Evolutionary conservation across 2,888 invertebrate genomes (phyloP), one percentile per base, ranked within the genome.

Genomic region (Parascotia fuliginaria): DNA sequence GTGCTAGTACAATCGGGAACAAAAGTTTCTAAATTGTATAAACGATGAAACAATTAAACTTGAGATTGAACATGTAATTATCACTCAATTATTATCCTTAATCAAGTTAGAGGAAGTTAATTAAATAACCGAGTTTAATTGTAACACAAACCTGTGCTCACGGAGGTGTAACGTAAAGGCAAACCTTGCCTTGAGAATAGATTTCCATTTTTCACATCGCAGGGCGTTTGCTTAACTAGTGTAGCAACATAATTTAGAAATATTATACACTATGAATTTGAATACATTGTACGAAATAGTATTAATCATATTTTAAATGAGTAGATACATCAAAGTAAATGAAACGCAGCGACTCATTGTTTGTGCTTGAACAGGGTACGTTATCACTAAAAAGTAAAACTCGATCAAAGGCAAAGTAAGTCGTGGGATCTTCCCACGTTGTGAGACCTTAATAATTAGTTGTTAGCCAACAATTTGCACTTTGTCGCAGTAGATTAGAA

Each of bases 381-480:
- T 79, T 84, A 87, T 83, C 83, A 65, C 77, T 74, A 78, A 81
- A 78, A 79, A 82, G 80, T 80, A 78, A n/a, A 81, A 81, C 78
- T 76, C 75, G 79, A 84, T 84, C 81, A 73, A 68, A 68, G 60
- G 55, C 69, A 77, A 79, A 75, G 60, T 63, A 61, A 58, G 60
- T 61, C 86, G 87, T 90, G 91, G 75, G 89, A 91, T 69, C 70
- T 79, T 90, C 91, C 79, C 91, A 91, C 88, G 87, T 75, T 66
- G 67, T 71, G 73, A 55, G 64, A 68, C 60, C 64, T 57, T 73
- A 65, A 75, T 83, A 79, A 82, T 85, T 83, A 81, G 72, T 77
- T 57, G 75, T 84, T 88, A 80, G 81, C 83, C 77, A 86, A 85
- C 82, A 71, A 77, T 82, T 81, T 74, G 62, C 77, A 65, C 70